A percentile compares a stretch with the other conserved stretches of the same genome.
These are phyloP conservation scores for Aphodius granarius DNA, from an alignment of 2,888 invertebrate genomes.

Conservation along the genomic window DNA sequence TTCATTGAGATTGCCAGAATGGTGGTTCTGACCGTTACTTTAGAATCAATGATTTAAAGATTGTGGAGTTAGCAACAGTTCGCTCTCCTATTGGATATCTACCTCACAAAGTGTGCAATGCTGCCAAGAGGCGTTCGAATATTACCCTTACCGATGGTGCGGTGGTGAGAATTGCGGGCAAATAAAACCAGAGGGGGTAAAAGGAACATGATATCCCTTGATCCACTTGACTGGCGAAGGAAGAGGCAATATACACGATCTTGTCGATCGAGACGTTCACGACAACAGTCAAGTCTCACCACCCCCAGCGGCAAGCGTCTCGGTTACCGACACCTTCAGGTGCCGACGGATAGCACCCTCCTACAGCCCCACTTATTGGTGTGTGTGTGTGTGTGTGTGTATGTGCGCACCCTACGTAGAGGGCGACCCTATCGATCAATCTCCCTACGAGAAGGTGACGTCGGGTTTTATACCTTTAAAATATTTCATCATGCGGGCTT, in stretches of 20 bases:
- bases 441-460: not conserved
- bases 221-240: constrained; percentile 13
- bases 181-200: constrained; percentile 10
- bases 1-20: no score
- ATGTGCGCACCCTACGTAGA: not conserved
- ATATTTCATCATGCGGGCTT: not conserved
- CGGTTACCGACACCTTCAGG: constrained; percentile 12
- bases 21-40: no score
- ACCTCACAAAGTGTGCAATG: not conserved
- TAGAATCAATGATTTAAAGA: no score
- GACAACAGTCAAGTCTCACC: constrained; percentile 5
- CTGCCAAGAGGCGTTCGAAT: not conserved
- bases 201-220: constrained; percentile 10
- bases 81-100: no score
- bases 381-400: not conserved
- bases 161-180: constrained; percentile 4
- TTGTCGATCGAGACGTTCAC: constrained; percentile 1
- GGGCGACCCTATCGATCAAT: constrained; percentile 8
- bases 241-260: constrained; percentile 9
- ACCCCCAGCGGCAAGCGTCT: not conserved
- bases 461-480: not conserved
- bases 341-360: not conserved
- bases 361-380: not conserved
- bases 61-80: no score
- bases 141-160: not conserved